A percentile compares a stretch with the other conserved stretches of the same genome.
phyloP scores from a whole-genome alignment of 2,888 invertebrate species.

The Melinaea menophilus region DNA sequence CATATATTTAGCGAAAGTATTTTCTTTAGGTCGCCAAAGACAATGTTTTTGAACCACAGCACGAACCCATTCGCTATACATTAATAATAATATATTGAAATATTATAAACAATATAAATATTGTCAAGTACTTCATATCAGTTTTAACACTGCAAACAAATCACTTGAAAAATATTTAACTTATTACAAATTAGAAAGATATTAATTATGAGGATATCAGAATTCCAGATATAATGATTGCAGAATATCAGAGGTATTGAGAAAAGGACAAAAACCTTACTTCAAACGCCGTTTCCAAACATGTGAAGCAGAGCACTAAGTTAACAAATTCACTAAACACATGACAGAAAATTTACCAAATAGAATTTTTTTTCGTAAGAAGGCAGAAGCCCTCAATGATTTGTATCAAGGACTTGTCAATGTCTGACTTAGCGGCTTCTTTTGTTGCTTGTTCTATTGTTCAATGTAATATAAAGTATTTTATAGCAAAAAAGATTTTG shows the following conservation, averaged over 20 bases:
- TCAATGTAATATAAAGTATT: no score
- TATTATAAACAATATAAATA: no score
- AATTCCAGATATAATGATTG: no score
- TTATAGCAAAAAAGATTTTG: no score
- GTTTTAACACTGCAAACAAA: neutral
- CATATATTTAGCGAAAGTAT: no score
- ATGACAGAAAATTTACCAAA: constrained; percentile 60
- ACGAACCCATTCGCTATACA: constrained; percentile 6
- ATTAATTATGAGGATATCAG: no score
- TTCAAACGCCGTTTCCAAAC: constrained; percentile 67
- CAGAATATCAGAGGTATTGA: no score
- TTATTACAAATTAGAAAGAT: no score
- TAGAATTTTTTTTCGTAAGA: constrained; percentile 50
- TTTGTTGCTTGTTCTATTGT: constrained; percentile 24
- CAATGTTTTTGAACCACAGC: constrained; percentile 2
- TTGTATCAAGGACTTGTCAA: constrained; percentile 52
- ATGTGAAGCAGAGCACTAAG: constrained; percentile 65
- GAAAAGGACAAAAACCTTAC: constrained; percentile 43
- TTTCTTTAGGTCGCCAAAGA: neutral
- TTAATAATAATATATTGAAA: neutral
- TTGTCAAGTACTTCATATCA: neutral
- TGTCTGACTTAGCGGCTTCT: constrained; percentile 56
- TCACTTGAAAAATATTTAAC: neutral
- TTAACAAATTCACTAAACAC: constrained; percentile 60
- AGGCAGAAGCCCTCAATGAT: constrained; percentile 34